phyloP scores from a whole-genome alignment of 2,797 vertebrate genomes.

The Parotocinclus haroldoi region DNA sequence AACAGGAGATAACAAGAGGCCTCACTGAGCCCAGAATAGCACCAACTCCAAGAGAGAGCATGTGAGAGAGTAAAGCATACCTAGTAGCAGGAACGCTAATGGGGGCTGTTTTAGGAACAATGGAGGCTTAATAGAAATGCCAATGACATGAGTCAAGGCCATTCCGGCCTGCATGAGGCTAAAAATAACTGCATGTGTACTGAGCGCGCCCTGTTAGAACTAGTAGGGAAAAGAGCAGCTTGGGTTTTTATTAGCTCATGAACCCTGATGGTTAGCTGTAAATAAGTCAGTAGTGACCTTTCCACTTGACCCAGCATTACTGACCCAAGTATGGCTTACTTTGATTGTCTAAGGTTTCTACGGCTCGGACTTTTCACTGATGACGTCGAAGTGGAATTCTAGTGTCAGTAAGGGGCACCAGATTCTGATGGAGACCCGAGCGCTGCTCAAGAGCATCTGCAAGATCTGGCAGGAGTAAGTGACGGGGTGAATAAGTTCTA shows the following conservation, averaged over 20 bases:
- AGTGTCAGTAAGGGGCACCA: too few species aligned
- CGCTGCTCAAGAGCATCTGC: too few species aligned
- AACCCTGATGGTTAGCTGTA: conserved; percentile 37
- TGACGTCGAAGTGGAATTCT: too few species aligned
- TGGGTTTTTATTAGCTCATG: conserved; percentile 13
- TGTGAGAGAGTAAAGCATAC: not conserved
- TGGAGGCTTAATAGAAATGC: conserved; percentile 55
- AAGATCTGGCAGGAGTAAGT: too few species aligned
- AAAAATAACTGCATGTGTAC: conserved; percentile 58
- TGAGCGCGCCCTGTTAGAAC: conserved; percentile 16
- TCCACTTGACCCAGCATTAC: not conserved
- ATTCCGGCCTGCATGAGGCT: conserved; percentile 57
- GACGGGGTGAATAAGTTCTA: too few species aligned
- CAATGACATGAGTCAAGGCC: conserved; percentile 62
- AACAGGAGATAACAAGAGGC: conserved; percentile 55
- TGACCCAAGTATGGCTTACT: not conserved
- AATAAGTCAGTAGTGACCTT: conserved; percentile 37
- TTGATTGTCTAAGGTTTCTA: not conserved
- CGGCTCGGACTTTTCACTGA: too few species aligned
- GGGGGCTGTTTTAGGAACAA: conserved; percentile 58
- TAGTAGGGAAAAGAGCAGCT: conserved; percentile 7
- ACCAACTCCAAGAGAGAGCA: conserved; percentile 22
- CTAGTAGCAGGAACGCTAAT: conserved; percentile 41
- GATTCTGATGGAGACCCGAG: too few species aligned
- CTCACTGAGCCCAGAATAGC: conserved; percentile 60